phyloP scores from a whole-genome alignment of 2,797 vertebrate species.

The Ammospiza maritima region DNA sequence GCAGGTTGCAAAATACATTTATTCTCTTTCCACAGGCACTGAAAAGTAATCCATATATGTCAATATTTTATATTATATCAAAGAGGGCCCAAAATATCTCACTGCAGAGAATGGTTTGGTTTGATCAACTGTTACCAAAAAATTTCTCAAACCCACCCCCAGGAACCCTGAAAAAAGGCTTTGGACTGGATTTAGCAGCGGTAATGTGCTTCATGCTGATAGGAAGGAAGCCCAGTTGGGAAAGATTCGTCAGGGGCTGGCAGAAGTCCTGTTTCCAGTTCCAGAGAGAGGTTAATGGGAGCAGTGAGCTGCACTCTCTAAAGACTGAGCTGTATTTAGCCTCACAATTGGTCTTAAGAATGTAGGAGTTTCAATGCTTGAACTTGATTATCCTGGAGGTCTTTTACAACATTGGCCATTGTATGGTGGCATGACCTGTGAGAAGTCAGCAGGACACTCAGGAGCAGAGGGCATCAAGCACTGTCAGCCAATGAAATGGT shows the following conservation, averaged over 20 bases:
- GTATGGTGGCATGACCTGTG: neutral
- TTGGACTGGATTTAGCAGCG: neutral
- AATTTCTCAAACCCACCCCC: rapidly evolving
- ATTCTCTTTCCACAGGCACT: neutral
- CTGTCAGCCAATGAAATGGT: neutral
- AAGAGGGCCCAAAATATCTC: neutral
- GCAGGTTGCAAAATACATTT: neutral
- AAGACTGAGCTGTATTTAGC: neutral
- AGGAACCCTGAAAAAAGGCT: neutral
- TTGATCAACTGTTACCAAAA: neutral
- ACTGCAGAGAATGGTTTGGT: neutral
- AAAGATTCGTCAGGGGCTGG: neutral
- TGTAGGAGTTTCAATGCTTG: rapidly evolving
- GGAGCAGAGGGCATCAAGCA: neutral
- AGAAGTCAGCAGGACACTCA: neutral
- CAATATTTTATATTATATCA: neutral
- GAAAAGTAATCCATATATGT: neutral
- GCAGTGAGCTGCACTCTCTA: neutral
- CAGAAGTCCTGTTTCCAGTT: neutral
- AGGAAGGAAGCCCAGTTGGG: neutral
- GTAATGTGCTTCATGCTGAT: neutral
- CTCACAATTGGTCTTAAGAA: neutral
- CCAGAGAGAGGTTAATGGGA: neutral
- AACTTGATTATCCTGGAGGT: neutral
- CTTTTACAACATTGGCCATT: neutral